Conservation (phyloP, 1,140 invertebrate species). For the Eurosta solidaginis region DNA sequence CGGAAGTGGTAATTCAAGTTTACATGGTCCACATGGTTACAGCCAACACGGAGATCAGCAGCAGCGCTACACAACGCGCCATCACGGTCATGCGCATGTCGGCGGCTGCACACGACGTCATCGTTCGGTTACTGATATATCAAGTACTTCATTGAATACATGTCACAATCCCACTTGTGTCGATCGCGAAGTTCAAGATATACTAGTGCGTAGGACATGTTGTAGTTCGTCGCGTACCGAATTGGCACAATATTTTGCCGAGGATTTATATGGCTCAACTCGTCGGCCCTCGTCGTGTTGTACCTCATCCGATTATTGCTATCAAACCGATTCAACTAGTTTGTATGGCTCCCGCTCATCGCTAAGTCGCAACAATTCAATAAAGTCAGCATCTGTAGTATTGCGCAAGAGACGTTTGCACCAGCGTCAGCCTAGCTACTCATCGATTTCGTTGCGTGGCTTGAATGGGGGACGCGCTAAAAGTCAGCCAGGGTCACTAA, state of each 20-base stretch:
- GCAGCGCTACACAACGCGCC: neutral
- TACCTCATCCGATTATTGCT: constrained; percentile 57
- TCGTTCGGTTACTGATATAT: constrained; percentile 53
- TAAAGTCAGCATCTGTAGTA: constrained; percentile 53
- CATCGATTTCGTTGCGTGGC: constrained; percentile 51
- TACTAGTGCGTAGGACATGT: constrained; percentile 47
- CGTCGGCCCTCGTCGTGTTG: constrained; percentile 53
- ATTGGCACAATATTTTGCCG: constrained; percentile 54
- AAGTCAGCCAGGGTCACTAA: constrained; percentile 52
- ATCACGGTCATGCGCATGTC: constrained; percentile 25
- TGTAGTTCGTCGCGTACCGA: constrained; percentile 50
- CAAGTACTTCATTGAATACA: constrained; percentile 44
- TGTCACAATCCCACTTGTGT: constrained; percentile 51
- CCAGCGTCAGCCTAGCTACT: constrained; percentile 55
- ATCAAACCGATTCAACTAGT: constrained; percentile 57
- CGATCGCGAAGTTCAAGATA: constrained; percentile 53
- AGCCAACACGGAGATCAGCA: constrained; percentile 22
- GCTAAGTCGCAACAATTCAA: constrained; percentile 54
- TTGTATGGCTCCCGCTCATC: constrained; percentile 55
- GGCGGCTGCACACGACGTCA: constrained; percentile 42
- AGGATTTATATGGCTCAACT: constrained; percentile 53
- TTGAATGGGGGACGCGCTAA: constrained; percentile 50
- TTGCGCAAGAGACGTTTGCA: constrained; percentile 47
- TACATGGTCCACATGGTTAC: constrained; percentile 16
- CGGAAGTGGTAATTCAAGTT: constrained; percentile 24